These are phyloP conservation scores for Nothobranchius furzeri DNA, from an alignment of 2,113 vertebrate genomes.

Conservation along the genomic window DNA sequence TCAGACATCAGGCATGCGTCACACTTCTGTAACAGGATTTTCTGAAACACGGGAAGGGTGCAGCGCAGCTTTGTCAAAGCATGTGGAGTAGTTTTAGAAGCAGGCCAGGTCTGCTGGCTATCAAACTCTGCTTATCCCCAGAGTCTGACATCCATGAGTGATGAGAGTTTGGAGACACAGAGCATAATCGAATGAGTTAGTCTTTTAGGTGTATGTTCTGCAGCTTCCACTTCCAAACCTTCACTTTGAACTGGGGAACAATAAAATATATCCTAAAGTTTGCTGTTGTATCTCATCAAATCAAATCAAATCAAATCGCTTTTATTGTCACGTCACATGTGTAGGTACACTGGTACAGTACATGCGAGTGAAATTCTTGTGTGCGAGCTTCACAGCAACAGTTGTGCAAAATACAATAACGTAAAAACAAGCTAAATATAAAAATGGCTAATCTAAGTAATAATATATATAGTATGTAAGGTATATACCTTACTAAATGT, in stretches of 20 bases:
- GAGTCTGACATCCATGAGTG: conserved; percentile 38
- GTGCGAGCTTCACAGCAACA: no score
- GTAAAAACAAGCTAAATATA: no score
- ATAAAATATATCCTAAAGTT: no score
- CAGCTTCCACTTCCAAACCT: background rate
- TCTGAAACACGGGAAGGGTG: conserved; percentile 13
- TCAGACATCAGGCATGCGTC: conserved; percentile 20
- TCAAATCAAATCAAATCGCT: no score
- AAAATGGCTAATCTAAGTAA: no score
- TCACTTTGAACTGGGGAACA: background rate
- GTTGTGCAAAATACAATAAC: no score
- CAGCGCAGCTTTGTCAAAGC: conserved; percentile 2
- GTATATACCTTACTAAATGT: no score
- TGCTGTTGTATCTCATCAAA: no score
- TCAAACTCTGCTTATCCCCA: conserved; percentile 12
- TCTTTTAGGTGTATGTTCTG: background rate
- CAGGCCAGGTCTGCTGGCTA: background rate
- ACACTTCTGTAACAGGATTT: conserved; percentile 29
- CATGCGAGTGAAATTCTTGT: no score
- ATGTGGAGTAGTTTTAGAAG: conserved; percentile 4
- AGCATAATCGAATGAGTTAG: background rate
- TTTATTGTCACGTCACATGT: no score
- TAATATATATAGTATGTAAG: no score
- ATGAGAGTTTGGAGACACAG: conserved; percentile 3
- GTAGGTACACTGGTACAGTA: no score